Base-by-base conservation (phyloP, 2,113 vertebrate species). In the Spea bombifrons region DNA sequence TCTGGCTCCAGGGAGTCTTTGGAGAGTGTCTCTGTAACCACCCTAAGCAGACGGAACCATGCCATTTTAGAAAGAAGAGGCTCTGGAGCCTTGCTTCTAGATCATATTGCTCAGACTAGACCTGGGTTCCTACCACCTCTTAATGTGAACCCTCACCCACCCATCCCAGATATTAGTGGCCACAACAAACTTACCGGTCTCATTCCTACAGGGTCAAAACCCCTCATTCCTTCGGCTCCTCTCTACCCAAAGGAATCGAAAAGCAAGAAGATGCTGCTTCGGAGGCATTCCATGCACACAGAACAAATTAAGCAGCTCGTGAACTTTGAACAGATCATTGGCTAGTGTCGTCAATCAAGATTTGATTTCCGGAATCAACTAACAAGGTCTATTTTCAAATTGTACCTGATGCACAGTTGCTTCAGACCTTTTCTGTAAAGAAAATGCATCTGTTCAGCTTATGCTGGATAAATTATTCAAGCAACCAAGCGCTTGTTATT, bases 231-330 rank as follows among this genome's bases (percentile, higher is more conserved):
- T n/a, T 88, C 90, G 64, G 93, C 87, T 71, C 92, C 95, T 3
- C 48, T 80, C 70, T 90, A 90, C 57, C 87, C 91, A 1, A 93
- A 83, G 74, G 92, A 94, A 53, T 81, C 87, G 47, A 94, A 92
- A 84, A 86, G 80, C 17, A 94, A 88, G 0, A 94, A 92, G 84
- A 93, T 88, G 78, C 82, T 97, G 3, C 84, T 93, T 81, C 90
- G 95, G 66, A 92, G 93, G 71, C 95, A 98, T 70, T 97, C 95
- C 45, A 91, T 95, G 87, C 96, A 94, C 88, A 95, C 91, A 1
- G 92, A 98, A 78, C 94, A 97, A 88, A 94, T 96, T 30, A 94
- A 94, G 83, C 93, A 94, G 44, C 83, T 94, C 30, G 90, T 90
- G 7, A 92, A 92, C 86, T 93, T 94, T 84, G 91, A 90, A 78